phyloP scores from a whole-genome alignment of 2,888 invertebrate genomes.

The Nineta flava region DNA sequence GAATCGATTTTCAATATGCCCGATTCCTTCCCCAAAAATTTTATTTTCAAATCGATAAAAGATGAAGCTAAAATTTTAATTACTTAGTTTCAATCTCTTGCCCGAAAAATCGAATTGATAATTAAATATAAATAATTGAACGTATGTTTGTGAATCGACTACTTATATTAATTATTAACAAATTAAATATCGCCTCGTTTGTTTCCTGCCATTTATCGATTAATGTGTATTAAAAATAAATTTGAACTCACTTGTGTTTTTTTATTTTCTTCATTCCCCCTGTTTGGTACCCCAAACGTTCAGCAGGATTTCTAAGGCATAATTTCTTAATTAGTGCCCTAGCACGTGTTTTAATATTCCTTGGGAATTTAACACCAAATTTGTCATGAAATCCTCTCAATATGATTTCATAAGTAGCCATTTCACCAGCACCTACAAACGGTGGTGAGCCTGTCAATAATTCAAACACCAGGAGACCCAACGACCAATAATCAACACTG shows the following conservation, averaged over 20 bases:
- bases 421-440: constrained; percentile 91
- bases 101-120: too few species aligned
- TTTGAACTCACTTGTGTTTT: constrained; percentile 73
- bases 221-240: too few species aligned
- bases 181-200: too few species aligned
- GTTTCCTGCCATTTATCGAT: too few species aligned
- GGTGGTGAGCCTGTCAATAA: constrained; percentile 89
- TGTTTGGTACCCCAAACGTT: constrained; percentile 88
- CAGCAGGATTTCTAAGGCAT: constrained; percentile 95
- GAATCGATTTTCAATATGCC: too few species aligned
- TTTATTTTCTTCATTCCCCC: constrained; percentile 95
- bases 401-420: constrained; percentile 99
- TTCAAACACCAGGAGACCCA: constrained; percentile 98
- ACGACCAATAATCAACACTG: constrained; percentile 96
- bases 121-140: too few species aligned
- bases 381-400: constrained; percentile 96
- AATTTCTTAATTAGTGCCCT: constrained; percentile 90
- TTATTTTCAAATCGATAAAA: too few species aligned
- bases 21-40: too few species aligned
- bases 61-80: too few species aligned
- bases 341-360: constrained; percentile 86
- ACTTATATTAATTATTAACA: too few species aligned
- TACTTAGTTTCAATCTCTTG: too few species aligned
- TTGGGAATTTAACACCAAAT: constrained; percentile 94
- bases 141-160: too few species aligned